Base-by-base conservation (phyloP, 2,888 invertebrate genomes). In the Incurvaria masculella region DNA sequence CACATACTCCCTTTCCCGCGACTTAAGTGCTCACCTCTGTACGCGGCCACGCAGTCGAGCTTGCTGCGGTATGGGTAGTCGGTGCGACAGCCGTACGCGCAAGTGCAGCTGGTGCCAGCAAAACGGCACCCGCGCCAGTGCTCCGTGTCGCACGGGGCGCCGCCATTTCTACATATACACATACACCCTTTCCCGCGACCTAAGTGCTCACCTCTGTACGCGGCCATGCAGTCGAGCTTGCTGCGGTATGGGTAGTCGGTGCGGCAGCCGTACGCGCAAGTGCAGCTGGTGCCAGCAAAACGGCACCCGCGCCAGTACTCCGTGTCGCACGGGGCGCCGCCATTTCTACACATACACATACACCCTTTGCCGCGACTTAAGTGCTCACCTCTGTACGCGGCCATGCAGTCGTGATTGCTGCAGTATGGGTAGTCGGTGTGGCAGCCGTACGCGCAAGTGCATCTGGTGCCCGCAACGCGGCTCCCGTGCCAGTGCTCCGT, bases 171-270 rank as follows among this genome's bases (percentile, higher is more conserved):
- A n/a, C n/a, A n/a, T n/a, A n/a, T n/a, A n/a, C n/a, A n/a, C n/a
- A n/a, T n/a, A n/a, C n/a, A n/a, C n/a, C n/a, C n/a, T n/a, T n/a
- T n/a, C n/a, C n/a, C n/a, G n/a, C n/a, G n/a, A n/a, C n/a, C n/a
- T n/a, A n/a, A n/a, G n/a, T n/a, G n/a, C n/a, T n/a, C n/a, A 86
- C 88, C 87, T 81, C 70, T 80, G 39, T 88, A 60, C 1, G 85
- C 85, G 54, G 75, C 80, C 52, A 80, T 72, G 59, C 88, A 89
- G 43, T 81, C 81, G 11, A 82, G 76, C 50, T 81, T 76, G 6
- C 70, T 80, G 44, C 72, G 72, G 61, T 85, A 88, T 60, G 83
- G 73, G 62, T 79, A 88, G 57, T 88, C 87, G 0, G 81, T 78
- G 52, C 74, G 80, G 63, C 88, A 88, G 1, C 87, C 88, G 51